These are phyloP conservation scores for Echinarachnius parma DNA, from an alignment of 53 echinoderm and acorn worm species.

Conservation along the genomic window DNA sequence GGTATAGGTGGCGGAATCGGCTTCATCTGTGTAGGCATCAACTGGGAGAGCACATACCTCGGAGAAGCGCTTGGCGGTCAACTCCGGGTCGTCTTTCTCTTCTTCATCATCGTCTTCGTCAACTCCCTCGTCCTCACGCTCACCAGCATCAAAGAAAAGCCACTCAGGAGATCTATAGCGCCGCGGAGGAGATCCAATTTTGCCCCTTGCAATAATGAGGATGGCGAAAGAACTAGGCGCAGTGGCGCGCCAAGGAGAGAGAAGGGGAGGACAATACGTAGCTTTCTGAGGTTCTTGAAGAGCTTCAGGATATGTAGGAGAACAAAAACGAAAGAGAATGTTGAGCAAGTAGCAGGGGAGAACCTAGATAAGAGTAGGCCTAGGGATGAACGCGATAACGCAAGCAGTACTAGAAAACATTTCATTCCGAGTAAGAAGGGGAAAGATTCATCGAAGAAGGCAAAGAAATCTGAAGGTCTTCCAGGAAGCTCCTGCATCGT, in stretches of 20 bases:
- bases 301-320: constrained; percentile 1
- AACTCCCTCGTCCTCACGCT: constrained; percentile 58
- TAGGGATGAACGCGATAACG: too few species aligned
- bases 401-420: not conserved
- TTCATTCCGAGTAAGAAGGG: constrained; percentile 15
- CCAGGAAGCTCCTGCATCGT: constrained; percentile 10
- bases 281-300: constrained; percentile 19
- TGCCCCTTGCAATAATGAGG: not conserved
- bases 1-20: constrained; percentile 55
- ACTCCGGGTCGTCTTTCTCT: constrained; percentile 49
- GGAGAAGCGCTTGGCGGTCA: constrained; percentile 56
- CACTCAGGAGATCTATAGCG: constrained; percentile 14
- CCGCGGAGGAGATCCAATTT: not conserved
- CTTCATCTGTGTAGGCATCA: constrained; percentile 53
- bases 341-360: too few species aligned
- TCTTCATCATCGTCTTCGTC: constrained; percentile 34
- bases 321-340: not conserved
- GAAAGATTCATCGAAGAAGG: constrained; percentile 6
- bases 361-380: not conserved
- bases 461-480: not conserved
- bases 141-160: constrained; percentile 62
- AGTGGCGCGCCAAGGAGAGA: too few species aligned
- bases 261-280: not conserved
- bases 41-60: constrained; percentile 58
- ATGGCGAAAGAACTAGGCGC: constrained; percentile 10